Conservation (phyloP, 2,797 vertebrate species). For the Chelidonichthys spinosus region DNA sequence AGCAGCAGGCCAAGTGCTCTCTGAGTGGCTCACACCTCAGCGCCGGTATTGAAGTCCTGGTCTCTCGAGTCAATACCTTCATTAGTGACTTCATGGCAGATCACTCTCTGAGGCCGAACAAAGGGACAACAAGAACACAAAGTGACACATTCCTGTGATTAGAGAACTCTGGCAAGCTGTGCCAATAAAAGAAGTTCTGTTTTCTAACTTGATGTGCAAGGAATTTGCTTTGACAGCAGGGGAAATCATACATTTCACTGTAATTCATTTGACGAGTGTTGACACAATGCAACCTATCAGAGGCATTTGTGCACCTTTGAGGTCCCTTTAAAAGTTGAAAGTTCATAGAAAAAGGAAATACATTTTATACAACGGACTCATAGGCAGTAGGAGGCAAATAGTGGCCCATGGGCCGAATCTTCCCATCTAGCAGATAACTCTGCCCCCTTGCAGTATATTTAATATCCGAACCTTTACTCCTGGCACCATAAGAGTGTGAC, state of each 20-base stretch:
- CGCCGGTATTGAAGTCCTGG: constrained; percentile 56
- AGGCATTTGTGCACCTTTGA: neutral
- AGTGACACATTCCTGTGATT: constrained; percentile 81
- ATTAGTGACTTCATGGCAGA: constrained; percentile 75
- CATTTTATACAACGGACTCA: too few species aligned
- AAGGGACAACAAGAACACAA: constrained; percentile 60
- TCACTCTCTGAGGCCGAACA: constrained; percentile 57
- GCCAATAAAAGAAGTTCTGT: constrained; percentile 50
- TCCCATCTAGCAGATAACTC: neutral
- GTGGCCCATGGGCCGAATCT: too few species aligned
- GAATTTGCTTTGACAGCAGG: constrained; percentile 52
- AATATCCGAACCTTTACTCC: neutral
- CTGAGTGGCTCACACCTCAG: constrained; percentile 60
- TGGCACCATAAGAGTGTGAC: neutral
- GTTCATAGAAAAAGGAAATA: neutral
- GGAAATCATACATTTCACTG: constrained; percentile 22
- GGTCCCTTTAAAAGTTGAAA: neutral
- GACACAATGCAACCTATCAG: constrained; percentile 16
- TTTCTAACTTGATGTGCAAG: constrained; percentile 39
- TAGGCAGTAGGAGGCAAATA: too few species aligned
- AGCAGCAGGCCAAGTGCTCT: constrained; percentile 63
- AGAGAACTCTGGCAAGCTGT: constrained; percentile 43
- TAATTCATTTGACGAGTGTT: constrained; percentile 42
- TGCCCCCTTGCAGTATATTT: neutral
- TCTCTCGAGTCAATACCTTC: constrained; percentile 74